Conservation (phyloP, 2,113 vertebrate genomes). For the Argyrosomus japonicus region DNA sequence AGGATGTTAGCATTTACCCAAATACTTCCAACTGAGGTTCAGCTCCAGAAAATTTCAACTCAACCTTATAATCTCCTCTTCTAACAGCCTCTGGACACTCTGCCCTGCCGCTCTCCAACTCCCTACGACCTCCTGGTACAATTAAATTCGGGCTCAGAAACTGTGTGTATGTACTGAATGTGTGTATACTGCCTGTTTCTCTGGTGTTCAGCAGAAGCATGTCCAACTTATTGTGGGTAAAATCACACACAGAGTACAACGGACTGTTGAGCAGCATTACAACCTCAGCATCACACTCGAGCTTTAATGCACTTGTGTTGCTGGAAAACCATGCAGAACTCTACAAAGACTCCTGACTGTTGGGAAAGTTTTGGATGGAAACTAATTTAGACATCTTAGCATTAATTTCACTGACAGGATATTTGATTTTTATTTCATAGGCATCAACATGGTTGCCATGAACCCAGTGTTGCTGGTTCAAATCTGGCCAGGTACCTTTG, state of each 20-base stretch:
- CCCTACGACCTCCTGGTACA: slow-evolving; percentile 13
- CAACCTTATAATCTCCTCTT: slow-evolving; percentile 63
- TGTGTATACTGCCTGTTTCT: slow-evolving; percentile 1
- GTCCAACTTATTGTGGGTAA: not conserved
- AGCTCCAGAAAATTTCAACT: slow-evolving; percentile 77
- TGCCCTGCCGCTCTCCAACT: slow-evolving; percentile 28
- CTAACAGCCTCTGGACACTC: slow-evolving; percentile 48
- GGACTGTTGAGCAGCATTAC: not conserved
- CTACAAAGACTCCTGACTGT: not conserved
- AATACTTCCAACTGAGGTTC: slow-evolving; percentile 71
- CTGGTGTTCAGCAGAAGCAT: not conserved
- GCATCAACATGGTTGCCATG: too few relatives aligned
- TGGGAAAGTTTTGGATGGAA: too few relatives aligned
- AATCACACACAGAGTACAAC: not conserved
- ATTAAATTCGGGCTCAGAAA: slow-evolving; percentile 32
- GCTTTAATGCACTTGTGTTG: not conserved
- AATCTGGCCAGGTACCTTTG: too few relatives aligned
- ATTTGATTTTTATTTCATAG: too few relatives aligned
- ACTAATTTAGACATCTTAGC: too few relatives aligned
- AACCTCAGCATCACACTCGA: not conserved
- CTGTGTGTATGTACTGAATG: not conserved
- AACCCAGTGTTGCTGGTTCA: too few relatives aligned
- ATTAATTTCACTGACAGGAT: too few relatives aligned
- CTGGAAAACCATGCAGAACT: not conserved
- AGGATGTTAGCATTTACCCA: slow-evolving; percentile 83